These are phyloP conservation scores for Acrossocheilus wenchowensis DNA, from an alignment of 2,797 vertebrate species.

Conservation along the genomic window DNA sequence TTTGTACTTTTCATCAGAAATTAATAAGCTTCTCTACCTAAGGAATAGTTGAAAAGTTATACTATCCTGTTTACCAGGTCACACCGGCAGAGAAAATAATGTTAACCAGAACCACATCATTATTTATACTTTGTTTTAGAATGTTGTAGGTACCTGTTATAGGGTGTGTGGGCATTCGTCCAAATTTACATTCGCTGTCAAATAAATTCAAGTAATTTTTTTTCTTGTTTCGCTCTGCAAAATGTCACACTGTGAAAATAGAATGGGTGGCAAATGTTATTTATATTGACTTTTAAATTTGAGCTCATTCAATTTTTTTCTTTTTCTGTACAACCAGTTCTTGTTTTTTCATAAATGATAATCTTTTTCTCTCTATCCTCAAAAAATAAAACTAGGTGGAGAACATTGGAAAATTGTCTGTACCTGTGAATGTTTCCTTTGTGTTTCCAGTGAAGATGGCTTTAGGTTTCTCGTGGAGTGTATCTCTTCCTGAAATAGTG, in stretches of 20 bases:
- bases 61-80: not conserved
- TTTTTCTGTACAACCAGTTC: not conserved
- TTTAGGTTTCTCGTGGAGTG: slow-evolving; percentile 52
- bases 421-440: slow-evolving; percentile 54
- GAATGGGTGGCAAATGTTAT: not conserved
- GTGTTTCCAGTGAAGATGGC: slow-evolving; percentile 54
- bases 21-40: not conserved
- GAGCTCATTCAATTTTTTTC: not conserved
- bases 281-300: not conserved
- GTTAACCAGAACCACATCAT: not conserved
- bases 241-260: not conserved
- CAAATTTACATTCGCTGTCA: not conserved
- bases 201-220: not conserved
- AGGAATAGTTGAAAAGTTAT: not conserved
- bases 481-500: slow-evolving; percentile 44
- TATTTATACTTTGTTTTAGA: not conserved
- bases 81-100: not conserved
- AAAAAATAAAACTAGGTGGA: slow-evolving; percentile 49
- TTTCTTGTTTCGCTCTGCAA: not conserved
- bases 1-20: not conserved
- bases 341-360: not conserved
- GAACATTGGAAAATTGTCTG: slow-evolving; percentile 47
- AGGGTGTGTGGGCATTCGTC: not conserved
- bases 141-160: not conserved
- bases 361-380: not conserved